These are phyloP conservation scores for Progne subis DNA, from an alignment of 2,113 vertebrate species.

Conservation along the genomic window DNA sequence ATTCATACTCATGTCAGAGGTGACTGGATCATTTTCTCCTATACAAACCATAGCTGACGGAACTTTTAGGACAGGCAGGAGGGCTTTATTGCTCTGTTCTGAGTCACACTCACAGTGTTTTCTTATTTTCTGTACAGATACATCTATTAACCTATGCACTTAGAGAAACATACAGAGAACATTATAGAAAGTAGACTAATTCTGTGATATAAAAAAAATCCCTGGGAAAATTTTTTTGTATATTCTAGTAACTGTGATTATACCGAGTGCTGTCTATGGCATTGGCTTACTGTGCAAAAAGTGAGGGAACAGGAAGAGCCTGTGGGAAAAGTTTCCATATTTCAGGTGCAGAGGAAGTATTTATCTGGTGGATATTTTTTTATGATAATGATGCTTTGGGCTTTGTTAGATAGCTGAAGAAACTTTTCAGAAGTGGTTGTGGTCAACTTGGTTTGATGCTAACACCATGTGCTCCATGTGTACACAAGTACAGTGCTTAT, in stretches of 20 bases:
- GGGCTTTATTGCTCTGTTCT: accelerated
- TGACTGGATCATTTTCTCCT: not conserved
- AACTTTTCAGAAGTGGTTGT: not conserved
- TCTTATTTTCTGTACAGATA: not conserved
- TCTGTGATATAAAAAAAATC: not conserved
- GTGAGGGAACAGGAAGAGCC: not conserved
- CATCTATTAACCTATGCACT: not conserved
- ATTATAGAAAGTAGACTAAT: not conserved
- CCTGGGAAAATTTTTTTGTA: not conserved
- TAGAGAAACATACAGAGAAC: not conserved
- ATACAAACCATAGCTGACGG: not conserved
- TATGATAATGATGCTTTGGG: not conserved
- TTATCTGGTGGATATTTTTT: not conserved
- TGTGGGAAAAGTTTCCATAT: not conserved
- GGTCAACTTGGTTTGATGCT: not conserved
- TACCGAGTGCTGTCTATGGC: not conserved
- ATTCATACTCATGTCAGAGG: not conserved
- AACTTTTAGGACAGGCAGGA: not conserved
- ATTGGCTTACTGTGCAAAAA: not conserved
- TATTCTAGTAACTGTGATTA: not conserved
- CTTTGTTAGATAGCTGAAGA: not conserved
- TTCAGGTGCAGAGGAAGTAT: not conserved
- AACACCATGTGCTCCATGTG: accelerated
- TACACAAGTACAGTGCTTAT: not conserved
- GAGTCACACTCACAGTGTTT: not conserved